Evolutionary conservation across 1,140 invertebrate species (phyloP), one percentile per base, ranked within the genome.

Genomic region (Physella acuta): DNA sequence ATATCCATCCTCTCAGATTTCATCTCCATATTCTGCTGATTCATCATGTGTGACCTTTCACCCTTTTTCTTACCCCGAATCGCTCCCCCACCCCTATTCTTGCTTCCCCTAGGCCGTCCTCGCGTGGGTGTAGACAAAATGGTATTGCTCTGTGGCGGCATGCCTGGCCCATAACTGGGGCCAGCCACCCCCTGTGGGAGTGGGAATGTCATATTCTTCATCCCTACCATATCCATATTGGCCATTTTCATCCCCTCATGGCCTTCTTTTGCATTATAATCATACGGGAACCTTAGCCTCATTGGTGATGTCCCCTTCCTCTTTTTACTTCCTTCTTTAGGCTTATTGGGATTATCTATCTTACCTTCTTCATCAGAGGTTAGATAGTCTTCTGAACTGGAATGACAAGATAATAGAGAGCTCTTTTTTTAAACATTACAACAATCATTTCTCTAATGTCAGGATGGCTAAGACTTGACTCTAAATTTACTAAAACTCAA

Each of bases 321-420:
- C 30, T 68, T 68, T 26, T 68, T 68, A 51, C 66, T 68, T 36
- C 66, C 66, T 49, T 68, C 66, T 51, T 68, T 68, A 26, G 66
- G 66, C 30, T 58, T 68, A 56, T 60, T 44, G 4, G 55, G 24
- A 17, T 59, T 55, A 24, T 34, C 31, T 16, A 26, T n/a, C 28
- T 68, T 68, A 14, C 55, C 66, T 31, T 68, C 66, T 33, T 68
- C 66, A 39, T 68, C 66, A 17, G 66, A 68, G n/a, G 66, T 68
- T 14, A 68, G 56, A 52, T 68, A 68, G 33, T 68, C 66, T 8
- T 68, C 66, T 20, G 66, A 68, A 33, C 66, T 66, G 39, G 52
- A 53, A 52, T 1, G 31, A 64, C 3, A 26, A 58, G 33, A 28
- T n/a, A n/a, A n/a, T n/a, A n/a, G n/a, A n/a, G n/a, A 2, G 24